Evolutionary conservation across 2,888 invertebrate species (phyloP), one percentile per base, ranked within the genome.

Genomic region (Brachypalpus laphriformis): DNA sequence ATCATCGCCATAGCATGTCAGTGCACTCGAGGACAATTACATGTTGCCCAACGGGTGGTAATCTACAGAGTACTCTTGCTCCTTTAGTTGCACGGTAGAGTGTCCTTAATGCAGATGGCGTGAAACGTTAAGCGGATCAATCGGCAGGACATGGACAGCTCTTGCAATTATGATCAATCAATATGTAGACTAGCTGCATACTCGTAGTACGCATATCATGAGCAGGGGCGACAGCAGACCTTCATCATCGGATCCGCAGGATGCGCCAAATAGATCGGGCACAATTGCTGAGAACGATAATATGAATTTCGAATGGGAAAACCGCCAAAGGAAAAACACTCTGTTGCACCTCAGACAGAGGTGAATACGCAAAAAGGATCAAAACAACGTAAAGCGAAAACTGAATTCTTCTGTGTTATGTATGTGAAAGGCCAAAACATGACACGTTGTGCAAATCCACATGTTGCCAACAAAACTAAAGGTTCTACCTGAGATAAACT

Each of bases 401-500:
- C 45, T 37, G 28, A 80, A 85, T 75, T 71, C 75, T 57, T 70
- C 25, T 34, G 70, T 47, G 68, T 83, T 74, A 56, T 74, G 78
- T 78, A 81, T 75, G 70, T 42, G 57, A 85, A 65, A 80, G 63
- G 37, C 75, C 45, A 75, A 65, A 70, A 85, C 85, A 85, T 85
- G 85, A 75, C 74, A 81, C 74, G 63, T 75, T 75, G 65, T 81
- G 75, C 34, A 81, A 63, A 75, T 49, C 82, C 85, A 81, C 85
- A 85, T 85, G 83, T 75, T 75, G 75, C 45, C 34, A 74, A 16
- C 28, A 70, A 28, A 71, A 65, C 51, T 20, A 42, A 65, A 51
- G 18, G 70, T 40, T 80, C 57, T 83, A 31, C 85, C 81, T 81
- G 75, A 31, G 70, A 81, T 75, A 85, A 85, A 85, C 85, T 85